Evolutionary conservation across 1,140 invertebrate species (phyloP).

Genomic region (Drosophila ohnishii): DNA sequence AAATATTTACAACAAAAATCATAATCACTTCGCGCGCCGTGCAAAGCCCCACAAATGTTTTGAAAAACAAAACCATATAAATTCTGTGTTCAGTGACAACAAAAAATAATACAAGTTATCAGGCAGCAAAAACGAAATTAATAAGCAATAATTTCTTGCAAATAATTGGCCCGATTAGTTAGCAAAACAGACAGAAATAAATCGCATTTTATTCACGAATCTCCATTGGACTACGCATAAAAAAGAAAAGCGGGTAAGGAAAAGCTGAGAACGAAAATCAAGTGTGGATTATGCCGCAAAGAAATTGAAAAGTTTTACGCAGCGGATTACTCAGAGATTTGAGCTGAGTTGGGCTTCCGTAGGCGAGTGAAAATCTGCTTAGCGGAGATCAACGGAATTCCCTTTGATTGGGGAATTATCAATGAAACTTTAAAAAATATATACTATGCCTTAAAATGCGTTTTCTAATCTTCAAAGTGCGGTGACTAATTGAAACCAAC

Average conservation of each 20-base stretch:
- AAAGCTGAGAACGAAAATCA: slow-evolving; percentile 18
- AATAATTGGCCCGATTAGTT: slow-evolving; percentile 32
- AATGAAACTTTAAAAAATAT: slow-evolving; percentile 4
- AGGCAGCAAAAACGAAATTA: slow-evolving; percentile 3
- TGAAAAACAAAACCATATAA: slow-evolving; percentile 23
- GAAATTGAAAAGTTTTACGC: slow-evolving; percentile 45
- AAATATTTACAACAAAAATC: slow-evolving; percentile 28
- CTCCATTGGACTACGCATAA: slow-evolving; percentile 25
- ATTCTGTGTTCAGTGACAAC: slow-evolving; percentile 30
- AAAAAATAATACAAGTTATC: slow-evolving; percentile 16
- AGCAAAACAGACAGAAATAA: slow-evolving; percentile 22
- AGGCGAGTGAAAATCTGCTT: slow-evolving; percentile 32
- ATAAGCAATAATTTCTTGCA: slow-evolving; percentile 8
- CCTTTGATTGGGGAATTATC: slow-evolving; percentile 31
- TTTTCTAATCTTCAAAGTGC: slow-evolving; percentile 43
- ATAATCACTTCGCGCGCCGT: slow-evolving; percentile 32
- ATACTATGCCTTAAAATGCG: slow-evolving; percentile 5
- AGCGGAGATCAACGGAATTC: slow-evolving; percentile 42
- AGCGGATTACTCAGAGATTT: slow-evolving; percentile 33
- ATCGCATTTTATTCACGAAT: slow-evolving; percentile 9
- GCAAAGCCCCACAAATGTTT: slow-evolving; percentile 26
- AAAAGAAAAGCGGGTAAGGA: slow-evolving; percentile 40
- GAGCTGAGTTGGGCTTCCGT: slow-evolving; percentile 35
- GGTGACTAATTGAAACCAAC: slow-evolving; percentile 43
- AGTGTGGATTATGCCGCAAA: slow-evolving; percentile 23